These are phyloP conservation scores for Dicranocentrus wangi DNA, from an alignment of 2,888 invertebrate species.

Conservation along the genomic window DNA sequence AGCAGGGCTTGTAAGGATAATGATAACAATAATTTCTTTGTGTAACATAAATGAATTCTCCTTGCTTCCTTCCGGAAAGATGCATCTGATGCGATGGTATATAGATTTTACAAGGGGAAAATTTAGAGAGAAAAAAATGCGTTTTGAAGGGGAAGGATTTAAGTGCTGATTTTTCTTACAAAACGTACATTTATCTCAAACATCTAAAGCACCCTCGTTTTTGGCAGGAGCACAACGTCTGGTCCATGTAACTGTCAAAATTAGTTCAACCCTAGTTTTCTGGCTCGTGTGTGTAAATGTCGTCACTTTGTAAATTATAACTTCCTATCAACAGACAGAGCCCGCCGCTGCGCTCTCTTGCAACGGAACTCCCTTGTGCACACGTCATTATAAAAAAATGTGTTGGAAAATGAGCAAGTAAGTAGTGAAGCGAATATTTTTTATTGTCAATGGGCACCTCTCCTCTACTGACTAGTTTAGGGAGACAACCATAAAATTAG, in stretches of 20 bases:
- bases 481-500: background rate
- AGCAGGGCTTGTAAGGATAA: slow-evolving; percentile 10
- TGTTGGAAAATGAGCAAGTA: background rate
- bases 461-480: background rate
- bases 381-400: no score
- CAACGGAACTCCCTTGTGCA: background rate
- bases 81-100: background rate
- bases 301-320: no score
- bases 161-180: background rate
- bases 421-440: background rate
- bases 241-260: slow-evolving; percentile 21
- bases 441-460: slow-evolving; percentile 3
- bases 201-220: no score
- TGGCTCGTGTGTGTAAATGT: background rate
- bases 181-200: background rate
- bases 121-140: background rate
- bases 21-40: slow-evolving; percentile 6
- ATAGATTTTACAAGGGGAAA: background rate
- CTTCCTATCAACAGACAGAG: no score
- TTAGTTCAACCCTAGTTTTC: slow-evolving; percentile 5
- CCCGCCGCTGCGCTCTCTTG: background rate
- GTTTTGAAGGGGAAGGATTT: background rate
- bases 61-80: slow-evolving; percentile 14
- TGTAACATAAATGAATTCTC: background rate
- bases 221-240: no score